Base-by-base conservation (phyloP, 1,140 invertebrate genomes). In the Chrysoperla carnea region DNA sequence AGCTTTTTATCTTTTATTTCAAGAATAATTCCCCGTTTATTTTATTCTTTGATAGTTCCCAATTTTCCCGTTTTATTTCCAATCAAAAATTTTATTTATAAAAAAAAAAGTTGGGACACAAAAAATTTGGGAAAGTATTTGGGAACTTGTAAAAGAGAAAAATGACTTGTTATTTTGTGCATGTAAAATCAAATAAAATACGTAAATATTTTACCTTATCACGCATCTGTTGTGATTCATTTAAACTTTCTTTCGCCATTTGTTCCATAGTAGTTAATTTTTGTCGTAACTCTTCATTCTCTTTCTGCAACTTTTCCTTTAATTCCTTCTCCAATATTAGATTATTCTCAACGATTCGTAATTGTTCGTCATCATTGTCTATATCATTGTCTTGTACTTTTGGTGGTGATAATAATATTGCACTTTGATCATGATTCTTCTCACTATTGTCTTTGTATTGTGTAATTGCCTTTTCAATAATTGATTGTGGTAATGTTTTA, bases 181-280 rank as follows among this genome's bases (percentile, higher is more conserved):
- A n/a, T n/a, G n/a, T n/a, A n/a, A n/a, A n/a, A n/a, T n/a, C n/a
- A n/a, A n/a, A n/a, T n/a, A 23, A 23, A 23, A 23, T 5, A 23
- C 17, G 5, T 8, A 59, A 41, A 43, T 51, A 49, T 7, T 37
- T 39, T 12, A 50, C 40, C 40, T 39, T 45, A 35, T 64, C 63
- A 41, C 57, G 56, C 41, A 61, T 56, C 33, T 59, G 55, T 41
- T 58, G 53, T 39, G 54, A 52, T 46, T 68, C 61, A 41, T 62
- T 64, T 48, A 59, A 58, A 14, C 59, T 49, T 39, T 68, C 63
- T 9, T 68, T 59, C 43, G 64, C 60, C 43, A 70, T 63, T 8
- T 56, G 47, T 41, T 66, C 60, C 28, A 61, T 55, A 14, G 52
- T 40, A 15, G 57, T 46, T n/a, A 72, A 44, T 40, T 68, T 57